Base-by-base conservation (phyloP, 2,113 vertebrate species). In the Marmota monax region DNA sequence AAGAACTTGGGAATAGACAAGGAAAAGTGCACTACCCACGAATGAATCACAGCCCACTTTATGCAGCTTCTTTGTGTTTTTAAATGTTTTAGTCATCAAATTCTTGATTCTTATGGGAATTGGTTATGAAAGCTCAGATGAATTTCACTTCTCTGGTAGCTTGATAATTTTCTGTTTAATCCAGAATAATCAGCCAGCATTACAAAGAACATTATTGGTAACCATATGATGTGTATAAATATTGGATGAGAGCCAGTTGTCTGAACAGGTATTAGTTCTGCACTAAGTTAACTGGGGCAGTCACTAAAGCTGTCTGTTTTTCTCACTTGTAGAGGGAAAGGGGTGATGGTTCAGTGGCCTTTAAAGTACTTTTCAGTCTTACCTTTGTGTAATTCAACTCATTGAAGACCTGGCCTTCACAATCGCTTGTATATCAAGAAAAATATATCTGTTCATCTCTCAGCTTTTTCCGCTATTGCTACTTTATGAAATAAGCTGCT, bases 41-140 rank as follows among this genome's bases (percentile, higher is more conserved):
- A 79, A 80, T 96, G 91, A 97, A 42, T 96, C 96, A 96, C 4
- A 82, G 32, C 5, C 51, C 56, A 93, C 56, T 95, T 84, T 72
- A 69, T 74, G n/a, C 9, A 67, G n/a, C 45, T 77, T 39, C 53
- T 89, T 63, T 17, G n/a, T 90, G 17, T 67, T 95, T 89, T 73
- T 88, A 39, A 72, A 27, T 37, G 34, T 29, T 27, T 95, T 94
- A 74, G 76, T 96, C 65, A 92, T 84, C 42, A 51, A 39, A 92
- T 67, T 51, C 23, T 53, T 89, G 45, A 72, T 23, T 92, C 27
- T 72, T 79, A 83, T 18, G 12, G 9, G 53, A 91, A 87, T 88
- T 17, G 7, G 13, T 88, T 89, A 34, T 51, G 53, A 90, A 87
- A 63, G 0, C 5, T 97, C 56, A 61, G 5, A 45, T 16, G 42